Conservation (phyloP, 2,888 invertebrate species). For the Aphelenchoides bicaudatus region DNA sequence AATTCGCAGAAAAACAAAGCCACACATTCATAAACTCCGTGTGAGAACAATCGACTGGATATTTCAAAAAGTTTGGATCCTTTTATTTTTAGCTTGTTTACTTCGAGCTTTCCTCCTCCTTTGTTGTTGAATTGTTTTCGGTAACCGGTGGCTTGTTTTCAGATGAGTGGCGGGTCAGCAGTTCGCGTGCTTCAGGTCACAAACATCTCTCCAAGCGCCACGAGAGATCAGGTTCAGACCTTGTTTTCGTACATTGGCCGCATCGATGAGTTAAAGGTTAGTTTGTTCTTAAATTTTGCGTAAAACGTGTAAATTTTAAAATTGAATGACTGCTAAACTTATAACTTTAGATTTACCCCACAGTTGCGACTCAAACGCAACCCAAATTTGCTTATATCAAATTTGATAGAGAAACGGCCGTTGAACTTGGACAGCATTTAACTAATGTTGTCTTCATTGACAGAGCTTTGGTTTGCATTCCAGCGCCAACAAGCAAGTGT, state of each 20-base stretch:
- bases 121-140: too few relatives aligned
- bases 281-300: slow-evolving; percentile 1
- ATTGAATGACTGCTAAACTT: slow-evolving; percentile 7
- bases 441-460: slow-evolving; percentile 99
- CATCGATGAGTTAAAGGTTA: slow-evolving; percentile 56
- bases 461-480: slow-evolving; percentile 88
- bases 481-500: slow-evolving; percentile 66
- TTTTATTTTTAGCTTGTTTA: too few relatives aligned
- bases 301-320: too few relatives aligned
- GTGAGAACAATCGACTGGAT: too few relatives aligned
- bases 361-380: slow-evolving; percentile 39
- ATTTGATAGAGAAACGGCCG: slow-evolving; percentile 80
- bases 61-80: too few relatives aligned
- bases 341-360: slow-evolving; percentile 52
- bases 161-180: slow-evolving; percentile 15
- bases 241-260: slow-evolving; percentile 56
- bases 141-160: too few relatives aligned
- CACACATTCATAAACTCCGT: too few relatives aligned
- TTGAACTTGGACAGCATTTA: slow-evolving; percentile 92
- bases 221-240: slow-evolving; percentile 53
- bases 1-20: too few relatives aligned
- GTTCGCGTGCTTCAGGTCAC: slow-evolving; percentile 52
- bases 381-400: slow-evolving; percentile 87
- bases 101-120: too few relatives aligned
- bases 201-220: slow-evolving; percentile 56